Evolutionary conservation across 2,888 invertebrate species (phyloP).

Genomic region (Desoria tigrina): DNA sequence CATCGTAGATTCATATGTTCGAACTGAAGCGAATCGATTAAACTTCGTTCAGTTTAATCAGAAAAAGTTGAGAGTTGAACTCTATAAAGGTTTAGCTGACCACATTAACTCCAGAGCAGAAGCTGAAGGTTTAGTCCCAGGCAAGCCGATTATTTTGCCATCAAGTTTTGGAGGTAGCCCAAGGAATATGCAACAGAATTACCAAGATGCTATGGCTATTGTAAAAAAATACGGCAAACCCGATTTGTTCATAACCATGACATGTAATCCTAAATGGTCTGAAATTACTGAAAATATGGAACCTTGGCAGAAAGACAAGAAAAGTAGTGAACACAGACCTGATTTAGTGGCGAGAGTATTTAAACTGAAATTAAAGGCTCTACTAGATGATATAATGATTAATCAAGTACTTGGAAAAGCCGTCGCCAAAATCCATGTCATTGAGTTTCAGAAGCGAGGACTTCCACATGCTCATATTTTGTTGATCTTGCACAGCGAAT

Average conservation of each 20-base stretch:
- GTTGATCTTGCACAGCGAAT: constrained; percentile 32
- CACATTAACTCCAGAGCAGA: constrained; percentile 17
- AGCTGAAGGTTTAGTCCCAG: constrained; percentile 3
- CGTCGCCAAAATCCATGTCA: constrained; percentile 39
- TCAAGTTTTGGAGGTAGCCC: constrained; percentile 56
- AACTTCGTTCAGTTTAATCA: constrained; percentile 53
- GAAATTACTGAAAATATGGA: constrained; percentile 56
- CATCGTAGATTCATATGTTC: constrained; percentile 53
- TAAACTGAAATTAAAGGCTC: constrained; percentile 54
- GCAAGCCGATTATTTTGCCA: constrained; percentile 53
- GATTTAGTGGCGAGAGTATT: constrained; percentile 56
- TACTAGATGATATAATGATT: constrained; percentile 47
- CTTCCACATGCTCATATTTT: constrained; percentile 48
- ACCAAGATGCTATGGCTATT: constrained; percentile 58
- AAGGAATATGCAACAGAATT: constrained; percentile 56
- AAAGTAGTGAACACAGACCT: constrained; percentile 54
- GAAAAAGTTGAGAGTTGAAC: constrained; percentile 47
- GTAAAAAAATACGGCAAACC: constrained; percentile 58
- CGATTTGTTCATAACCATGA: constrained; percentile 58
- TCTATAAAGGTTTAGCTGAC: constrained; percentile 38
- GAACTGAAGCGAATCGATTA: constrained; percentile 54
- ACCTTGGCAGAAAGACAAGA: background rate
- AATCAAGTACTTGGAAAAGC: constrained; percentile 44
- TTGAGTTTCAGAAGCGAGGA: constrained; percentile 55
- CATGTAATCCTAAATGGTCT: constrained; percentile 58